Evolutionary conservation across 2,797 vertebrate genomes (phyloP).

Genomic region (Pampus argenteus): DNA sequence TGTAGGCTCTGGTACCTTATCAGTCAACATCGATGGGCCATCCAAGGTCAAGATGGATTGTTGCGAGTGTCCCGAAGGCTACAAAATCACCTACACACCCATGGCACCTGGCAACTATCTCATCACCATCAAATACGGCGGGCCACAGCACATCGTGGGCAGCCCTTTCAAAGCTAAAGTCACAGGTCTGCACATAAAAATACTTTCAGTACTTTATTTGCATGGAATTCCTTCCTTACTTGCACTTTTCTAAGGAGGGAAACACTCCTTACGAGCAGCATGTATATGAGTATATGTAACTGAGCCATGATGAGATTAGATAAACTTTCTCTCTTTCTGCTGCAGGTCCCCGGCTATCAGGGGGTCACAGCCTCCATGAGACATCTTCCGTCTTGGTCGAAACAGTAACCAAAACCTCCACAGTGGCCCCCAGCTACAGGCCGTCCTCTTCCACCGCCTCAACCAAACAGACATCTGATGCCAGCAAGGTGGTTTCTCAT

Average conservation of each 20-base stretch:
- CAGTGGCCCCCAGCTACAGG: constrained; percentile 86
- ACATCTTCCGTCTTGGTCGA: constrained; percentile 95
- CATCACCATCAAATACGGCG: constrained; percentile 97
- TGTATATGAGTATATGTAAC: constrained; percentile 58
- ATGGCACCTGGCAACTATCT: constrained; percentile 99
- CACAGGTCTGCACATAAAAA: constrained; percentile 86
- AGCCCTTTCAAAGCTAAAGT: constrained; percentile 98
- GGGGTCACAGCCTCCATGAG: constrained; percentile 96
- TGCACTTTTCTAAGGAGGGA: constrained; percentile 10
- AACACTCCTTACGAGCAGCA: constrained; percentile 23
- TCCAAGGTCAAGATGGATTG: constrained; percentile 99
- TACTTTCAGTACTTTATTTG: constrained; percentile 34
- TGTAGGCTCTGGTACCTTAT: constrained; percentile 91
- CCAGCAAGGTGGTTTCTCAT: constrained; percentile 92
- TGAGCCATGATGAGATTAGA: constrained; percentile 43
- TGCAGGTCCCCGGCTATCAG: constrained; percentile 91
- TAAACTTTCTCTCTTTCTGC: constrained; percentile 32
- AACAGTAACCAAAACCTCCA: constrained; percentile 90
- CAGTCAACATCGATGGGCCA: constrained; percentile 95
- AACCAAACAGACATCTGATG: constrained; percentile 89
- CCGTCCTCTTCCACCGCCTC: constrained; percentile 84
- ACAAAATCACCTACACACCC: constrained; percentile 94
- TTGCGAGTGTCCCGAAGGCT: constrained; percentile 92
- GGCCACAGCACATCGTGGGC: constrained; percentile 96
- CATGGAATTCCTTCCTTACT: constrained; percentile 19